A percentile compares a stretch with the other conserved stretches of the same genome.
Evolutionary conservation across 2,888 invertebrate species (phyloP).

Genomic region (Diadegma fenestrale): DNA sequence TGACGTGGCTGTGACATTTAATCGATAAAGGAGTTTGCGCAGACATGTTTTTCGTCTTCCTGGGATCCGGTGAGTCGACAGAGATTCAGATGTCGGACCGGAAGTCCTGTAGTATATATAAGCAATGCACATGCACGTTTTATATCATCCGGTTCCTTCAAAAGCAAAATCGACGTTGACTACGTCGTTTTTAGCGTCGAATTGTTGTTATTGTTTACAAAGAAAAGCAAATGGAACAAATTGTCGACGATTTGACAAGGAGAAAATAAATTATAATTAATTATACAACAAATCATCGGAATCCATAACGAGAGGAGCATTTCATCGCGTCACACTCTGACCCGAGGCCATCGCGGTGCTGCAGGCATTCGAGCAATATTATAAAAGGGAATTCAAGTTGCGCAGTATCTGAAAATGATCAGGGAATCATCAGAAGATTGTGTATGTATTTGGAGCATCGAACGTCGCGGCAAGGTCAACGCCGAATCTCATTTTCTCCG

Average conservation of each 20-base stretch:
- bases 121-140: not conserved
- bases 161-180: not conserved
- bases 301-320: slow-evolving; percentile 50
- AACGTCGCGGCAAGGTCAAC: not conserved
- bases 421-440: slow-evolving; percentile 76
- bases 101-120: not conserved
- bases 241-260: not conserved
- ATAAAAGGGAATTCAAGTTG: slow-evolving; percentile 61
- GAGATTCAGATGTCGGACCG: not conserved
- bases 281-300: slow-evolving; percentile 59
- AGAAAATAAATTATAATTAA: slow-evolving; percentile 46
- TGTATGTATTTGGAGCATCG: not conserved
- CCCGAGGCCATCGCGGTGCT: not conserved
- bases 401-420: slow-evolving; percentile 78
- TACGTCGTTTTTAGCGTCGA: slow-evolving; percentile 5
- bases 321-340: slow-evolving; percentile 22
- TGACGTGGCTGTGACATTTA: slow-evolving; percentile 83
- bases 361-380: slow-evolving; percentile 9
- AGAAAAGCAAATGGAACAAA: not conserved
- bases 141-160: slow-evolving; percentile 20
- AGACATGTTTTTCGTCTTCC: slow-evolving; percentile 48
- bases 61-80: not conserved
- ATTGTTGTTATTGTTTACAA: not conserved
- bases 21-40: slow-evolving; percentile 79
- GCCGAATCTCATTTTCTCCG: not conserved